Conservation (phyloP, 2,888 invertebrate species). For the Kuschelorhynchus macadamiae region DNA sequence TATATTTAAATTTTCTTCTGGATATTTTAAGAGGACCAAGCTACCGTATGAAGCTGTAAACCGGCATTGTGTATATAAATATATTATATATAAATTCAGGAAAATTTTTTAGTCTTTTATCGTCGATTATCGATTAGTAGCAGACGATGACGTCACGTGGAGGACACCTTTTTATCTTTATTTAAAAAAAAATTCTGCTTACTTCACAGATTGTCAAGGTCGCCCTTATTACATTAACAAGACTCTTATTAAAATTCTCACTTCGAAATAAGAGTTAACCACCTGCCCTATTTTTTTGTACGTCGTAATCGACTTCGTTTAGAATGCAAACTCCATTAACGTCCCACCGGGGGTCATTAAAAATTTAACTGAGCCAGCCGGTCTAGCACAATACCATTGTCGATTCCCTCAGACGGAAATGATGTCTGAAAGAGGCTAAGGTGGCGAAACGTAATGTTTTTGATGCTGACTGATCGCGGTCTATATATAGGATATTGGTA, state of each 20-base stretch:
- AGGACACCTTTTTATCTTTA: too few species aligned
- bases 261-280: neutral
- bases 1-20: too few species aligned
- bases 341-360: conserved; percentile 17
- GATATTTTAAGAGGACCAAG: too few species aligned
- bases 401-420: conserved; percentile 34
- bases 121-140: too few species aligned
- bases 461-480: conserved; percentile 23
- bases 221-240: neutral
- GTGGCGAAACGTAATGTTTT: conserved; percentile 30
- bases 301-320: conserved; percentile 16
- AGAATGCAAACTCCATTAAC: conserved; percentile 35
- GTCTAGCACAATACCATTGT: conserved; percentile 19
- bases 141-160: too few species aligned
- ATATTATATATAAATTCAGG: too few species aligned
- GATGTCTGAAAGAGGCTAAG: conserved; percentile 31
- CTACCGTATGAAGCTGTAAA: too few species aligned
- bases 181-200: too few species aligned
- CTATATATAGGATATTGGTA: conserved; percentile 16
- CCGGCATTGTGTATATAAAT: too few species aligned
- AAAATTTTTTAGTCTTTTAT: too few species aligned
- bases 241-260: neutral
- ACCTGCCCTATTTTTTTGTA: neutral
- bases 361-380: conserved; percentile 18
- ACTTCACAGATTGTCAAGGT: too few species aligned